A percentile compares a stretch with the other conserved stretches of the same genome.
Evolutionary conservation across 2,113 vertebrate species (phyloP).

Genomic region (Azemiops feae): DNA sequence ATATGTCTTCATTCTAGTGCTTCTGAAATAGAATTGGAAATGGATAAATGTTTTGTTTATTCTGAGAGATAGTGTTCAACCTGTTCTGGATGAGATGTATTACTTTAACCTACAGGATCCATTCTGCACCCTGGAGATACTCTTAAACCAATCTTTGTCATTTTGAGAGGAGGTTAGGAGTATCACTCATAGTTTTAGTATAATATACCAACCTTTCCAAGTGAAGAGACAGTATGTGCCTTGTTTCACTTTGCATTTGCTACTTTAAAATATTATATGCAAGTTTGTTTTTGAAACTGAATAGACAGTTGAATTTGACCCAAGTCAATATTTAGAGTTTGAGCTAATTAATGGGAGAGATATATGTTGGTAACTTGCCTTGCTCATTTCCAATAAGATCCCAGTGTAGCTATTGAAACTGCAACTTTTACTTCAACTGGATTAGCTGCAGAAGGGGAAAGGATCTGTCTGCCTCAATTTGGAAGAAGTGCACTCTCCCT

Average conservation of each 20-base stretch:
- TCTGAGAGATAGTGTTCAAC: not conserved
- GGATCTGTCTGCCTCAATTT: not conserved
- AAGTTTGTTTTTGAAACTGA: not conserved
- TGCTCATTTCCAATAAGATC: not conserved
- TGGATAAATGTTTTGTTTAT: not conserved
- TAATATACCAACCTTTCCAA: not conserved
- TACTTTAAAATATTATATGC: not conserved
- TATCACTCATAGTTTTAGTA: not conserved
- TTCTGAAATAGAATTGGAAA: not conserved
- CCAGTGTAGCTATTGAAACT: not conserved
- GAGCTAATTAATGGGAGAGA: not conserved
- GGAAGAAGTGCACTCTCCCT: constrained; percentile 27
- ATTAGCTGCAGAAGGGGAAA: not conserved
- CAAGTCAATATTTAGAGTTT: not conserved
- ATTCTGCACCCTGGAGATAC: not conserved
- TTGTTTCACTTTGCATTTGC: not conserved
- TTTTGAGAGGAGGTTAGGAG: not conserved
- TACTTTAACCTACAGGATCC: not conserved
- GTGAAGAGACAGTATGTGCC: not conserved
- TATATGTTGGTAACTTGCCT: not conserved
- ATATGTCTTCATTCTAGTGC: not conserved
- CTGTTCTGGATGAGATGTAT: not conserved
- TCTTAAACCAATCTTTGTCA: not conserved
- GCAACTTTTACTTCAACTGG: not conserved
- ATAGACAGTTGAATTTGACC: not conserved